Percentiles rank a stretch among this genome's conserved stretches.
phyloP scores from a whole-genome alignment of 2,888 invertebrate genomes.

The Chaetogeoica ovagalla region DNA sequence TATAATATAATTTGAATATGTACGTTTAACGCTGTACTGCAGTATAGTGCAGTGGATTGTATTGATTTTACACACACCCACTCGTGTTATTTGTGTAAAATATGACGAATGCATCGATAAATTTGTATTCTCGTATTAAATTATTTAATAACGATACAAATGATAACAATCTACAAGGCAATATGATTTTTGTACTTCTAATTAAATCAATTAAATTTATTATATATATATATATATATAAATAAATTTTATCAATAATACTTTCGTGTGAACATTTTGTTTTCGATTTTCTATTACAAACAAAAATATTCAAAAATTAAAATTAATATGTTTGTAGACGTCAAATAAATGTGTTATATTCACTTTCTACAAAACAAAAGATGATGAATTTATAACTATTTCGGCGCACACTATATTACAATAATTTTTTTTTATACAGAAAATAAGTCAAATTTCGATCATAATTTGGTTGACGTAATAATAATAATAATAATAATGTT shows the following conservation, averaged over 20 bases:
- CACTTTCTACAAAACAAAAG: background rate
- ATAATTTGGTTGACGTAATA: too few relatives aligned
- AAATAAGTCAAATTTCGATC: too few relatives aligned
- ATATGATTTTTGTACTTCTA: constrained; percentile 24
- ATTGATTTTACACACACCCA: constrained; percentile 20
- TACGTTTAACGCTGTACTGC: background rate
- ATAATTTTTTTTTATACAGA: too few relatives aligned
- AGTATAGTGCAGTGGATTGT: background rate
- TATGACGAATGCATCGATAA: background rate
- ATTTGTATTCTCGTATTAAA: background rate
- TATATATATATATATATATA: too few relatives aligned
- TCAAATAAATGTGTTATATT: background rate
- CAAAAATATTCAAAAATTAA: background rate
- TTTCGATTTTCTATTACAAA: background rate
- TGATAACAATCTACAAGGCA: constrained; percentile 12
- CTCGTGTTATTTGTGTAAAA: background rate
- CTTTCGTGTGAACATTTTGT: constrained; percentile 3
- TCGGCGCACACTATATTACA: too few relatives aligned
- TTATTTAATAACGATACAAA: constrained; percentile 28
- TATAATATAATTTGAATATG: background rate
- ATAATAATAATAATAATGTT: too few relatives aligned
- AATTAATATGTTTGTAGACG: background rate
- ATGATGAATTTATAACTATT: too few relatives aligned
- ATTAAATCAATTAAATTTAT: too few relatives aligned
- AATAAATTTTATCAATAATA: constrained; percentile 5